phyloP scores from a whole-genome alignment of 1,140 invertebrate genomes.

The Mya arenaria region DNA sequence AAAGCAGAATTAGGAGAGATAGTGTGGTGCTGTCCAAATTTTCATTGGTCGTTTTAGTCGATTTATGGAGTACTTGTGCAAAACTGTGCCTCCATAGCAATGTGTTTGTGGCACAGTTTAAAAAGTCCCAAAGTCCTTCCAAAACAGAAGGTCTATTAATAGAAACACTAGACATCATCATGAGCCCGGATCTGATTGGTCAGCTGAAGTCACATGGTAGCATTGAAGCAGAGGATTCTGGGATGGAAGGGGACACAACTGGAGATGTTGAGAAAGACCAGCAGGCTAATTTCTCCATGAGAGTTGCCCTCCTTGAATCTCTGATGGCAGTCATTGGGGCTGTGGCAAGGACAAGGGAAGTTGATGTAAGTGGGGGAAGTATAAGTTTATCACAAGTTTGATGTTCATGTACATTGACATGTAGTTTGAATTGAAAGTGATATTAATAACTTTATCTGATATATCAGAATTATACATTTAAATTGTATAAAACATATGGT shows the following conservation, averaged over 20 bases:
- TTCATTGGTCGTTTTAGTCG: conserved; percentile 62
- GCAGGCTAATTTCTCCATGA: conserved; percentile 27
- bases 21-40: conserved; percentile 42
- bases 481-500: too few species aligned
- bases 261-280: conserved; percentile 10
- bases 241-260: conserved; percentile 27
- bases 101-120: conserved; percentile 45
- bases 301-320: conserved; percentile 46
- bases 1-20: conserved; percentile 25
- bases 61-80: conserved; percentile 73
- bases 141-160: conserved; percentile 44
- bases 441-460: too few species aligned
- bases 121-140: conserved; percentile 6
- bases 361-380: background rate
- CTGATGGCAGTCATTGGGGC: conserved; percentile 32
- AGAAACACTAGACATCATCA: conserved; percentile 44
- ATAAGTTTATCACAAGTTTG: background rate
- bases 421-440: too few species aligned
- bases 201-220: conserved; percentile 30
- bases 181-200: conserved; percentile 26
- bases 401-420: too few species aligned
- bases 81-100: conserved; percentile 72
- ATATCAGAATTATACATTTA: too few species aligned
- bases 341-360: background rate
- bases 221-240: conserved; percentile 52